These are phyloP conservation scores for Cybosia mesomella DNA, from an alignment of 2,888 invertebrate species.

Conservation along the genomic window DNA sequence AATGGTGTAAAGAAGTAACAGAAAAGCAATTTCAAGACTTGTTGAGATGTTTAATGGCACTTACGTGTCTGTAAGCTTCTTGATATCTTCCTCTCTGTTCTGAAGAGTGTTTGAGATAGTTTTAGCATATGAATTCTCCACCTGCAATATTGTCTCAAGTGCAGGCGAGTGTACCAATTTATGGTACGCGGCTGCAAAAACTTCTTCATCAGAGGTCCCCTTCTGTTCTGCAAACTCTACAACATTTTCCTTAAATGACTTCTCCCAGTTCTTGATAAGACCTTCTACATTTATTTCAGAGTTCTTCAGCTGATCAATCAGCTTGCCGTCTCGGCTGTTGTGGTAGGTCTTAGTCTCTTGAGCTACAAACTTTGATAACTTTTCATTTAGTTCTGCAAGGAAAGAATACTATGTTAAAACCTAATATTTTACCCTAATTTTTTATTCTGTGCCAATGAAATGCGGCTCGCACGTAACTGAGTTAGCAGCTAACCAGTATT, in stretches of 20 bases:
- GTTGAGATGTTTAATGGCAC: too few species aligned
- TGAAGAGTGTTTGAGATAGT: slow-evolving; percentile 91
- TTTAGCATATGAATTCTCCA: slow-evolving; percentile 95
- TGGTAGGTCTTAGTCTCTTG: slow-evolving; percentile 89
- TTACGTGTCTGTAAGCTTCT: slow-evolving; percentile 89
- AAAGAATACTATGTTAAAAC: neutral
- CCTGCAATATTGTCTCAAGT: slow-evolving; percentile 94
- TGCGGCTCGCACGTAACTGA: too few species aligned
- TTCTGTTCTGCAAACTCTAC: slow-evolving; percentile 94
- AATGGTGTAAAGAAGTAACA: too few species aligned
- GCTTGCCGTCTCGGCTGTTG: slow-evolving; percentile 88
- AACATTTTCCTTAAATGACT: slow-evolving; percentile 93
- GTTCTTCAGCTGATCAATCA: slow-evolving; percentile 88
- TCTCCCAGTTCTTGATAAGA: slow-evolving; percentile 93
- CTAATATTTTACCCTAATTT: neutral
- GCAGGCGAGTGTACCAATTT: slow-evolving; percentile 94
- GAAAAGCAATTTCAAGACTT: too few species aligned
- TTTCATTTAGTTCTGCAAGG: slow-evolving; percentile 85
- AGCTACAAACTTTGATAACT: slow-evolving; percentile 88
- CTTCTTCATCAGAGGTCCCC: slow-evolving; percentile 93
- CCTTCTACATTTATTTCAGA: slow-evolving; percentile 91
- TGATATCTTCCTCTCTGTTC: slow-evolving; percentile 91
- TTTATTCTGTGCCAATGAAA: too few species aligned
- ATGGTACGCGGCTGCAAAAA: slow-evolving; percentile 95
- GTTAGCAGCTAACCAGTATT: too few species aligned